Evolutionary conservation across 2,888 invertebrate species (phyloP).

Genomic region (Apoderus coryli): DNA sequence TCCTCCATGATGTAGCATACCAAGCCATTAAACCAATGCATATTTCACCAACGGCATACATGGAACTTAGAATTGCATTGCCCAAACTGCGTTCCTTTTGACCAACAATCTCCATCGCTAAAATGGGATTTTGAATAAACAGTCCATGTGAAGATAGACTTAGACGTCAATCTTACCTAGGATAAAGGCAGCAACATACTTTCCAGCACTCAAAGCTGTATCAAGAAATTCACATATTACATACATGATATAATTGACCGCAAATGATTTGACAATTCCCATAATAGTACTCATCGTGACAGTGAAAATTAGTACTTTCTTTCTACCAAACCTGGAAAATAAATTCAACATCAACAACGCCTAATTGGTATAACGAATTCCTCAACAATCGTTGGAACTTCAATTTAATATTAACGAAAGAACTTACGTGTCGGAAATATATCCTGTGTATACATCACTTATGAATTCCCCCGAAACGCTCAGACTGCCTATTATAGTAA

Average conservation of each 20-base stretch:
- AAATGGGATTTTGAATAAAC: slow-evolving; percentile 18
- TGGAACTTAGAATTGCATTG: slow-evolving; percentile 48
- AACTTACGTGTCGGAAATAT: slow-evolving; percentile 44
- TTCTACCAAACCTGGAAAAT: slow-evolving; percentile 42
- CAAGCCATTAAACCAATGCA: slow-evolving; percentile 48
- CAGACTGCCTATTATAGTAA: slow-evolving; percentile 53
- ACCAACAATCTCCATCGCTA: slow-evolving; percentile 57
- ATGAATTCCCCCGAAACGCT: slow-evolving; percentile 60
- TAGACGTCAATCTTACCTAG: slow-evolving; percentile 36
- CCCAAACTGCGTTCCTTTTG: slow-evolving; percentile 52
- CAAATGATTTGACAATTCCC: slow-evolving; percentile 52
- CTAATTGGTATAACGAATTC: too few relatives aligned
- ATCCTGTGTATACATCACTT: slow-evolving; percentile 48
- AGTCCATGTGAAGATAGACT: slow-evolving; percentile 12
- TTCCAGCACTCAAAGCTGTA: slow-evolving; percentile 48
- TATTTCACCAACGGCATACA: slow-evolving; percentile 51
- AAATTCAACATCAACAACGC: too few relatives aligned
- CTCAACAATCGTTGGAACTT: too few relatives aligned
- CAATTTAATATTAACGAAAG: too few relatives aligned
- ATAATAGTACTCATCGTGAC: slow-evolving; percentile 45
- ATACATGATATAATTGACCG: slow-evolving; percentile 52
- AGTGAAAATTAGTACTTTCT: slow-evolving; percentile 38
- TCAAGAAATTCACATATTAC: slow-evolving; percentile 52
- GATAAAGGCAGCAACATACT: slow-evolving; percentile 55
- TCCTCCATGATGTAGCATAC: slow-evolving; percentile 47